Base-by-base conservation (phyloP, 53 echinoderm and acorn worm species). In the Holothuria leucospilota region DNA sequence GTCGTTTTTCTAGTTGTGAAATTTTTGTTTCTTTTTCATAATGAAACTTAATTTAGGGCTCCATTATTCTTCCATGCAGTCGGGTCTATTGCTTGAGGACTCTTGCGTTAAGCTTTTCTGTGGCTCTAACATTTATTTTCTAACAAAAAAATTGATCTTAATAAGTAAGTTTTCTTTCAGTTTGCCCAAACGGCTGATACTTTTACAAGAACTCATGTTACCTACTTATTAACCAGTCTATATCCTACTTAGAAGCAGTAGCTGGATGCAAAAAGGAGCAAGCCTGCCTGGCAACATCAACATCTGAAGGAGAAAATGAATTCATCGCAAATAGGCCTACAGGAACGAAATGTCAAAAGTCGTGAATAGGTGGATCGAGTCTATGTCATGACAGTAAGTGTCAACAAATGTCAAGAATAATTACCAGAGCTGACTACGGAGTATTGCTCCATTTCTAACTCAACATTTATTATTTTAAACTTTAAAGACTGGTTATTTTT, bases 301-400 rank as follows among this genome's bases (percentile, higher is more conserved):
- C 65, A 0, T 65, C 66, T 5, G 23, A 65, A 83, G 65, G 28
- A 39, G 84, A 83, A 83, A 83, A 83, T 39, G 24, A 83, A 8
- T 83, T 83, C 49, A 83, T 83, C n/a, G 84, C 65, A 10, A 83
- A 64, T 66, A n/a, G n/a, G n/a, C n/a, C n/a, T n/a, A 65, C 84
- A 13, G 66, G 67, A 5, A 67, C 65, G 13, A 29, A 67, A 46
- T 68, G 68, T 83, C 66, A 83, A 51, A 83, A 64, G 51, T 83
- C 84, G 28, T 83, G 84, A 68, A 83, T 83, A 4, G 84, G 84
- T 14, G 84, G 84, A 13, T 65, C 66, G 20, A 64, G 63, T 16
- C 67, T 83, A 24, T 83, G 84, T 29, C 63, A 2, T 41, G 84
- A 83, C 27, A 53, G 84, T 83, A 49, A 64, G 84, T 81, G 29